Evolutionary conservation across 1,140 invertebrate genomes (phyloP), one percentile per base, ranked within the genome.

Genomic region (Drosophila sechellia): DNA sequence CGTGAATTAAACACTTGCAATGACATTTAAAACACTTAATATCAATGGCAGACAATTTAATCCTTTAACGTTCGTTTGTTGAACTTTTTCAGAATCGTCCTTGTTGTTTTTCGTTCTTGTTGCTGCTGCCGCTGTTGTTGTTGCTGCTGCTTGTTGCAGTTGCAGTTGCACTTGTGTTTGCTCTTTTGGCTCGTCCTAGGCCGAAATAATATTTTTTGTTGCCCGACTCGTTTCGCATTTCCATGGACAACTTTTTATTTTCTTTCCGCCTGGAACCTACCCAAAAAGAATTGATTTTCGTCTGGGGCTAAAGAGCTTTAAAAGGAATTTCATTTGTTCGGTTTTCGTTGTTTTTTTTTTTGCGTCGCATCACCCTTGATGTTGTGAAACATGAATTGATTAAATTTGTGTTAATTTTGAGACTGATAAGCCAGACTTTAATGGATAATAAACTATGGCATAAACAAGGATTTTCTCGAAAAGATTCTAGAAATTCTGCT

Each of bases 21-120:
- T 89, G 83, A 87, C 83, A 87, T 87, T 87, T 87, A 87, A 87
- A 87, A 87, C 83, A 87, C 83, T 87, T 87, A 87, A 87, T 87
- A 79, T 86, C 83, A 87, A 79, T 61, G 79, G 63, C 84, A 87
- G 83, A 87, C 83, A 87, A 79, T 87, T 87, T 87, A 87, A 87
- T 87, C 84, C 77, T 83, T 87, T 83, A 87, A 89, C 79, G 76
- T 79, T 87, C 66, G 84, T 89, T 89, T 79, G 84, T 83, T 79
- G 70, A 77, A 73, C 83, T 89, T 86, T 85, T 86, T 83, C 59
- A 54, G 49, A 50, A 50, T 54, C 71, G 60, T 63, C 72, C 43
- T 70, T 69, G 60, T 40, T 79, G 45, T 64, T 71, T 43, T 22
- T 31, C 58, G 40, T 53, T 65, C 45, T 52, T 68, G 61, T 48